These are phyloP conservation scores for Ceratosolen fusciceps DNA, from an alignment of 1,140 invertebrate species.

Conservation along the genomic window DNA sequence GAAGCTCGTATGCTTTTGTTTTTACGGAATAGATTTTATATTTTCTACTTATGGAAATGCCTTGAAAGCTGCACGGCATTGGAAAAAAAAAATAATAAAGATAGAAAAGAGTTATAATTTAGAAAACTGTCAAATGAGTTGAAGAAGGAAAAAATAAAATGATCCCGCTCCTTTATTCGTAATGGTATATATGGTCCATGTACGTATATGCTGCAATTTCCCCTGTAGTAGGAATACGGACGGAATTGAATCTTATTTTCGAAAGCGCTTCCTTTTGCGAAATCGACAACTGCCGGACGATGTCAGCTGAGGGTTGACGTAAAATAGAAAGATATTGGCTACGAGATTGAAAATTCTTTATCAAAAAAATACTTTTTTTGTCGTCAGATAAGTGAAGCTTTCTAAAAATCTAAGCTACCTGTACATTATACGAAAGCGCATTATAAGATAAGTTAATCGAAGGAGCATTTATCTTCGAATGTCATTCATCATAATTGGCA, in stretches of 20 bases:
- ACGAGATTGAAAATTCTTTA: slow-evolving; percentile 47
- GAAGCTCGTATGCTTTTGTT: too few species aligned
- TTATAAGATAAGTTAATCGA: too few species aligned
- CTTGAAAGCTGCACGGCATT: background rate
- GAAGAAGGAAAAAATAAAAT: background rate
- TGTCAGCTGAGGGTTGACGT: slow-evolving; percentile 28
- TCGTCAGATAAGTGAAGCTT: too few species aligned
- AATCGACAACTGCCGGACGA: slow-evolving; percentile 47
- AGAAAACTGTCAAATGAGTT: background rate
- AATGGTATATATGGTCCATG: slow-evolving; percentile 34
- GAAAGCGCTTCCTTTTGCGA: slow-evolving; percentile 35
- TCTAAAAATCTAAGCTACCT: too few species aligned
- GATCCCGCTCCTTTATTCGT: slow-evolving; percentile 8
- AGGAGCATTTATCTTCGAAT: too few species aligned
- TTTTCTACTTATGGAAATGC: too few species aligned
- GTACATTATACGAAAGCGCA: too few species aligned
- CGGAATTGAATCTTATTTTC: slow-evolving; percentile 48
- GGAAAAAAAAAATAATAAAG: background rate
- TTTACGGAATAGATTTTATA: too few species aligned
- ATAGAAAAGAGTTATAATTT: background rate
- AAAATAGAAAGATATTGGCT: slow-evolving; percentile 48
- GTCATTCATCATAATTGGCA: too few species aligned
- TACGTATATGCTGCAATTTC: slow-evolving; percentile 44
- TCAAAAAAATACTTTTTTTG: slow-evolving; percentile 43
- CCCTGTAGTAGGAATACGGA: slow-evolving; percentile 33